A percentile compares a stretch with the other conserved stretches of the same genome.
These are phyloP conservation scores for Euura lappo DNA, from an alignment of 1,140 invertebrate species.

Conservation along the genomic window DNA sequence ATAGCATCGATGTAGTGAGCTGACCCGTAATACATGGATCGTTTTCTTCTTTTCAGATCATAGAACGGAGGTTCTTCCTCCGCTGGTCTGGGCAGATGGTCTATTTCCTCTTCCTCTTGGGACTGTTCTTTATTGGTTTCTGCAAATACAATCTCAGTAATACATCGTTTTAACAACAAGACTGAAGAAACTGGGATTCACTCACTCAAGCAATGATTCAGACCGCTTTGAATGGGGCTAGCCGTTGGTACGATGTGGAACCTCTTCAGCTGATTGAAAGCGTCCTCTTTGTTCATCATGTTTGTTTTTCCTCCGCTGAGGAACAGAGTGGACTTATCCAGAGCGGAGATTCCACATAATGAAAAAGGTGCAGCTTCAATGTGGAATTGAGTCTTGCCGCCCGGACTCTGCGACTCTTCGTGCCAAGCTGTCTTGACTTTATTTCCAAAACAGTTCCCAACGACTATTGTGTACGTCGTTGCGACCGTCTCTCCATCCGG, in stretches of 20 bases:
- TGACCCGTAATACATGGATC: slow-evolving; percentile 33
- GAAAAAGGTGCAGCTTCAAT: slow-evolving; percentile 63
- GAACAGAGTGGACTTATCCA: slow-evolving; percentile 67
- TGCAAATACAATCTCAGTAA: not conserved
- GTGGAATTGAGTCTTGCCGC: slow-evolving; percentile 56
- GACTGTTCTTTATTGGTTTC: not conserved
- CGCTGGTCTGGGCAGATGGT: slow-evolving; percentile 48
- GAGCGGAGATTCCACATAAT: slow-evolving; percentile 65
- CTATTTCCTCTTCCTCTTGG: slow-evolving; percentile 42
- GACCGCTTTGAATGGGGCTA: slow-evolving; percentile 38
- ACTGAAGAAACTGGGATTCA: slow-evolving; percentile 10
- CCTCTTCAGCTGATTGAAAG: slow-evolving; percentile 47
- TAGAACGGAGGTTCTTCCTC: slow-evolving; percentile 28
- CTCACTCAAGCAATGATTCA: slow-evolving; percentile 50
- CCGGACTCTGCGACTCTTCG: slow-evolving; percentile 58
- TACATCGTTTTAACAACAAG: too few species aligned
- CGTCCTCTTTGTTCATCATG: slow-evolving; percentile 41
- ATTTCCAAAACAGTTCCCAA: slow-evolving; percentile 67
- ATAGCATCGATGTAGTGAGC: slow-evolving; percentile 54
- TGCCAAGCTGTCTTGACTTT: slow-evolving; percentile 62
- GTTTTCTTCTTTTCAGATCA: slow-evolving; percentile 31
- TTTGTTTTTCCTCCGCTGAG: slow-evolving; percentile 49
- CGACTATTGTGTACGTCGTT: slow-evolving; percentile 58
- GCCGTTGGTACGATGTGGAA: slow-evolving; percentile 47
- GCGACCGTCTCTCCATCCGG: slow-evolving; percentile 74